Conservation (phyloP, 2,888 invertebrate species). For the Dolichopus griseipennis region DNA sequence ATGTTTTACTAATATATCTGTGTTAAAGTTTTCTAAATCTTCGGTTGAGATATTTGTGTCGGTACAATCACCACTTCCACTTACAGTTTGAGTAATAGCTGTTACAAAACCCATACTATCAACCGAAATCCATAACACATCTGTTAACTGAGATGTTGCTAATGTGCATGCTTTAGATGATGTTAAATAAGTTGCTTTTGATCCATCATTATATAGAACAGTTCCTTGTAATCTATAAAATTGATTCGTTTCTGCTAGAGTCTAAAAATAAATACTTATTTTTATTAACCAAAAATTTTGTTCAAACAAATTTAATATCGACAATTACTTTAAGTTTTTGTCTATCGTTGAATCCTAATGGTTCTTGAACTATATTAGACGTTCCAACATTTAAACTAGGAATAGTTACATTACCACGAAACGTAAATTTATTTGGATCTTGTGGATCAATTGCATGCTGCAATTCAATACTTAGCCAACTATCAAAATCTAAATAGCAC, state of each 20-base stretch:
- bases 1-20: conserved; percentile 68
- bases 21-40: conserved; percentile 55
- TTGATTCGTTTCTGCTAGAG: conserved; percentile 56
- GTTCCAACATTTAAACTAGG: conserved; percentile 61
- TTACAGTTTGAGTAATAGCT: conserved; percentile 54
- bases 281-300: no score
- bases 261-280: conserved; percentile 37
- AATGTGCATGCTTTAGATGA: conserved; percentile 74
- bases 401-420: conserved; percentile 61
- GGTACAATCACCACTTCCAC: conserved; percentile 37
- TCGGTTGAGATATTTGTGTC: conserved; percentile 32
- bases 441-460: conserved; percentile 57
- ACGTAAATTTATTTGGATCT: conserved; percentile 48
- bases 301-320: conserved; percentile 20
- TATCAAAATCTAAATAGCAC: conserved; percentile 63
- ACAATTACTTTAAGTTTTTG: conserved; percentile 47
- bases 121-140: conserved; percentile 69
- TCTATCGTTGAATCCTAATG: conserved; percentile 49
- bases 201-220: conserved; percentile 58
- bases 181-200: conserved; percentile 60
- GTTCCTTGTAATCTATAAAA: conserved; percentile 66
- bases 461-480: conserved; percentile 61
- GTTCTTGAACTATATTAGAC: conserved; percentile 53
- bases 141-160: conserved; percentile 65
- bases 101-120: conserved; percentile 71